Evolutionary conservation across 2,888 invertebrate species (phyloP).

Genomic region (Poecilus cupreus): DNA sequence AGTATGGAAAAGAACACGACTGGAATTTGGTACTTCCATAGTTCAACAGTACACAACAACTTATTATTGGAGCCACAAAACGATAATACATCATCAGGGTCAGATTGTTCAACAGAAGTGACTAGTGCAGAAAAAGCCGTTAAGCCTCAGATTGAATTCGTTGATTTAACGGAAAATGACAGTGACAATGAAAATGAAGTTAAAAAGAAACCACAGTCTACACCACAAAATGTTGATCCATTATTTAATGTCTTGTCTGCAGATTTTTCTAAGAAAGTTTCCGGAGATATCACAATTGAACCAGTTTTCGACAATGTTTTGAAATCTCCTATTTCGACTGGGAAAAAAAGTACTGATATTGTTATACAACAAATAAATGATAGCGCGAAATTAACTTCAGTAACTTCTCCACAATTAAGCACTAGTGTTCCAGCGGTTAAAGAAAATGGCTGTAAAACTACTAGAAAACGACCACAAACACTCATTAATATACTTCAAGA

Average conservation of each 20-base stretch:
- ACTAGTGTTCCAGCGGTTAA: neutral
- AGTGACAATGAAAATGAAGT: slow-evolving; percentile 58
- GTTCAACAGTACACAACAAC: slow-evolving; percentile 40
- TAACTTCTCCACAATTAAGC: neutral
- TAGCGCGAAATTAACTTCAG: neutral
- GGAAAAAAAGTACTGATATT: slow-evolving; percentile 25
- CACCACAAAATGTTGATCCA: slow-evolving; percentile 39
- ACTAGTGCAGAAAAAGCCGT: slow-evolving; percentile 55
- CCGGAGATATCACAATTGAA: slow-evolving; percentile 50
- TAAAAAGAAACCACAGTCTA: neutral
- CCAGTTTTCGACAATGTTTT: slow-evolving; percentile 9
- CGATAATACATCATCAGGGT: neutral
- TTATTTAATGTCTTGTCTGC: slow-evolving; percentile 51
- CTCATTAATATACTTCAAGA: neutral
- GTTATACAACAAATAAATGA: slow-evolving; percentile 27
- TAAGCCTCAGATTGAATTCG: slow-evolving; percentile 50
- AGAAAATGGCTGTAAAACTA: neutral
- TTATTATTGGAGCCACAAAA: slow-evolving; percentile 40
- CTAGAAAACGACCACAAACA: slow-evolving; percentile 47
- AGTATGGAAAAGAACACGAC: slow-evolving; percentile 58
- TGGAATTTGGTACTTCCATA: slow-evolving; percentile 62
- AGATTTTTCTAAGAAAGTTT: slow-evolving; percentile 53
- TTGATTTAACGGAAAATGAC: slow-evolving; percentile 63
- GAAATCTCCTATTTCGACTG: neutral
- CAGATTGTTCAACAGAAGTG: slow-evolving; percentile 27